A percentile compares a stretch with the other conserved stretches of the same genome.
phyloP scores from a whole-genome alignment of 2,797 vertebrate genomes.

The Chaunax sp. region DNA sequence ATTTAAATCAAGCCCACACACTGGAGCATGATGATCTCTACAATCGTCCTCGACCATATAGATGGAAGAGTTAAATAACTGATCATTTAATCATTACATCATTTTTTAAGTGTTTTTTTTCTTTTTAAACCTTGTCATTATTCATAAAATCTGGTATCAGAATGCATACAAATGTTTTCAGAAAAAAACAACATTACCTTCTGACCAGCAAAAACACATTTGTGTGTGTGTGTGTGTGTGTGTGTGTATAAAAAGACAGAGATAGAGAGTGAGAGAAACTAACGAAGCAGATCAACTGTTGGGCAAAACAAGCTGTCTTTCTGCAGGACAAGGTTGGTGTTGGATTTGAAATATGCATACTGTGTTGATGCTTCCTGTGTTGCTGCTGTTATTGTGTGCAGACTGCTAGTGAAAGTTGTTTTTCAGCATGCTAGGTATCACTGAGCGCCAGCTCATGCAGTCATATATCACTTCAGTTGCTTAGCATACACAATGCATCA shows the following conservation, averaged over 20 bases:
- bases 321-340: slow-evolving; percentile 44
- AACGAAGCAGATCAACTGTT: slow-evolving; percentile 22
- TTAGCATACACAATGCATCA: slow-evolving; percentile 3
- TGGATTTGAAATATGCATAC: slow-evolving; percentile 43
- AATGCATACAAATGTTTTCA: too few species aligned
- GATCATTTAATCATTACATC: too few species aligned
- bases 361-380: slow-evolving; percentile 24
- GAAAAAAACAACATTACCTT: slow-evolving; percentile 33
- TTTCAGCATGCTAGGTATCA: slow-evolving; percentile 8
- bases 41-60: background rate
- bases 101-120: too few species aligned
- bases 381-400: slow-evolving; percentile 25
- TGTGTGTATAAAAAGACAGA: too few species aligned
- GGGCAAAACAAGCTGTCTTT: slow-evolving; percentile 19
- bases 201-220: slow-evolving; percentile 25
- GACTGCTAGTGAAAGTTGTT: slow-evolving; percentile 13
- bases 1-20: slow-evolving; percentile 25
- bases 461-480: slow-evolving; percentile 19
- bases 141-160: too few species aligned
- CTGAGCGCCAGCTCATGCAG: slow-evolving; percentile 21
- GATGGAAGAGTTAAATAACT: background rate
- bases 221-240: too few species aligned
- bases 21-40: slow-evolving; percentile 5
- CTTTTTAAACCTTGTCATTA: too few species aligned
- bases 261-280: slow-evolving; percentile 11